Conservation (phyloP, 2,797 vertebrate genomes). For the Thamnophis elegans region DNA sequence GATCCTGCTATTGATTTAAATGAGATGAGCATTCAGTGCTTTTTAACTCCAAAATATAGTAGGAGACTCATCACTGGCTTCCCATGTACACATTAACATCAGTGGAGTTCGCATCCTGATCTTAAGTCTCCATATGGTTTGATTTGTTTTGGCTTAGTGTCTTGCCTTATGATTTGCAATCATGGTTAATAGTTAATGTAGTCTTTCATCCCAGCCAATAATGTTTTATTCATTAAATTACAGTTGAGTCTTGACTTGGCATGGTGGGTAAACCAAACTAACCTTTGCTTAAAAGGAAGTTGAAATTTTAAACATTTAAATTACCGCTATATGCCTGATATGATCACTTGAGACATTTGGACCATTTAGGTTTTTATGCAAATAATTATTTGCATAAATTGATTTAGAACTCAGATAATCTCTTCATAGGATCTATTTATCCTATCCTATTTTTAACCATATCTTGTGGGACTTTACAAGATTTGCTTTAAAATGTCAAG, state of each 20-base stretch:
- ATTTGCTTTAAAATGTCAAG: neutral
- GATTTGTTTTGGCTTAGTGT: neutral
- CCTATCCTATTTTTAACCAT: neutral
- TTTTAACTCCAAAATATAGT: neutral
- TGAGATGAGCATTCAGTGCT: neutral
- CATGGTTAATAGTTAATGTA: neutral
- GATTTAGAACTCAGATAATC: neutral
- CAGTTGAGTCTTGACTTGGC: neutral
- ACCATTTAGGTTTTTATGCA: neutral
- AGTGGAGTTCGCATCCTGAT: neutral
- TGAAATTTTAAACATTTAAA: neutral
- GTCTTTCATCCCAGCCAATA: neutral
- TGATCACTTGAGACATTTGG: neutral
- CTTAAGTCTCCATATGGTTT: neutral
- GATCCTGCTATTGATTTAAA: neutral
- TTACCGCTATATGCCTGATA: no score
- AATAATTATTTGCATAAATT: neutral
- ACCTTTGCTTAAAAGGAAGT: neutral
- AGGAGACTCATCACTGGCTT: neutral
- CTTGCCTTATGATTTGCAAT: neutral
- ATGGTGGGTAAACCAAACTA: neutral
- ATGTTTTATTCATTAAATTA: neutral
- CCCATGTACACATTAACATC: neutral
- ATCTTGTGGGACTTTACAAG: neutral
- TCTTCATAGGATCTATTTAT: neutral